Percentiles rank a stretch among this genome's conserved stretches.
Conservation (phyloP, 2,113 vertebrate species). For the Notiomystis cincta region DNA sequence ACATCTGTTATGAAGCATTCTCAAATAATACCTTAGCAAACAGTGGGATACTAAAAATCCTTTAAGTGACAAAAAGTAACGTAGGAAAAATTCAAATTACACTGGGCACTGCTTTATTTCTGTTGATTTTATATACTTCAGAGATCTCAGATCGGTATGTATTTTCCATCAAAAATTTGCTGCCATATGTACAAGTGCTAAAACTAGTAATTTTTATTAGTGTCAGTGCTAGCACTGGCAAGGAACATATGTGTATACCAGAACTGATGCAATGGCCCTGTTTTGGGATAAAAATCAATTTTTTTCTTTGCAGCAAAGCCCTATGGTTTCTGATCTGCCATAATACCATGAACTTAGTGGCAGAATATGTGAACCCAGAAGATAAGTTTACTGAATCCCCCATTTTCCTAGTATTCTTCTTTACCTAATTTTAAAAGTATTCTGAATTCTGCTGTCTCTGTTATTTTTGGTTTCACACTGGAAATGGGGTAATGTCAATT, state of each 20-base stretch:
- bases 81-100: neutral
- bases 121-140: neutral
- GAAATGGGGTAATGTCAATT: neutral
- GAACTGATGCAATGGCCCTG: neutral
- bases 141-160: neutral
- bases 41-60: neutral
- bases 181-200: neutral
- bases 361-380: neutral
- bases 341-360: neutral
- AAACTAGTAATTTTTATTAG: neutral
- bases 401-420: neutral
- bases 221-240: neutral
- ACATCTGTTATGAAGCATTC: neutral
- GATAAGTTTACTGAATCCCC: neutral
- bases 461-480: neutral
- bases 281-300: neutral
- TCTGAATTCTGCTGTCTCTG: neutral
- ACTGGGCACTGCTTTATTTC: neutral
- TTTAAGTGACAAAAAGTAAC: neutral
- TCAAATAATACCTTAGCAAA: neutral
- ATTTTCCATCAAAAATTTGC: neutral
- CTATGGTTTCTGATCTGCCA: neutral
- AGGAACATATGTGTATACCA: neutral
- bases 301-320: neutral
- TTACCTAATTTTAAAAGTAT: neutral